Conservation (phyloP, 2,888 invertebrate genomes). For the Andrena camellia region DNA sequence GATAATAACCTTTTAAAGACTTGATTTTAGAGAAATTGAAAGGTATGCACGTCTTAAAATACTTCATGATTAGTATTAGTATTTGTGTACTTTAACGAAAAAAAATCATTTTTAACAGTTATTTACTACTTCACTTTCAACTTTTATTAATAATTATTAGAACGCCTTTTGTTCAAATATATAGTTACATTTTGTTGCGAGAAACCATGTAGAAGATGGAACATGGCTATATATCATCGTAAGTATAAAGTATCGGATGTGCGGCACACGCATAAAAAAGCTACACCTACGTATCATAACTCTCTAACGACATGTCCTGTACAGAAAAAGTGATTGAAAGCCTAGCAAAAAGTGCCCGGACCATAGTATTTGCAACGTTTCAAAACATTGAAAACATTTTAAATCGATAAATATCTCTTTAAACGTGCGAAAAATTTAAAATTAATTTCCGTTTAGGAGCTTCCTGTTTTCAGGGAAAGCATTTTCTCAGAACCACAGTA, state of each 20-base stretch:
- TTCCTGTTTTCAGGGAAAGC: no score
- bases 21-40: no score
- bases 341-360: not conserved
- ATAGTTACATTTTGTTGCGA: not conserved
- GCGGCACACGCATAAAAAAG: not conserved
- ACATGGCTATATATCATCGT: constrained; percentile 3
- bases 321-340: not conserved
- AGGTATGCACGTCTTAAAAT: no score
- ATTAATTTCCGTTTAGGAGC: not conserved
- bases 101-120: no score
- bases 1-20: no score
- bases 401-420: not conserved
- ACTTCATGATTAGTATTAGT: no score
- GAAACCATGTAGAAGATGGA: not conserved
- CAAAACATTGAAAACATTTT: not conserved
- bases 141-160: no score
- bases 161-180: no score
- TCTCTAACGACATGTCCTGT: not conserved
- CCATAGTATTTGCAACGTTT: not conserved
- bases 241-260: not conserved
- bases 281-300: not conserved
- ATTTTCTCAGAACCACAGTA: no score
- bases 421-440: not conserved
- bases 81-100: no score
- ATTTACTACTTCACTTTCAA: no score